Base-by-base conservation (phyloP, 1,140 invertebrate species). In the Stegodyphus mimosarum region DNA sequence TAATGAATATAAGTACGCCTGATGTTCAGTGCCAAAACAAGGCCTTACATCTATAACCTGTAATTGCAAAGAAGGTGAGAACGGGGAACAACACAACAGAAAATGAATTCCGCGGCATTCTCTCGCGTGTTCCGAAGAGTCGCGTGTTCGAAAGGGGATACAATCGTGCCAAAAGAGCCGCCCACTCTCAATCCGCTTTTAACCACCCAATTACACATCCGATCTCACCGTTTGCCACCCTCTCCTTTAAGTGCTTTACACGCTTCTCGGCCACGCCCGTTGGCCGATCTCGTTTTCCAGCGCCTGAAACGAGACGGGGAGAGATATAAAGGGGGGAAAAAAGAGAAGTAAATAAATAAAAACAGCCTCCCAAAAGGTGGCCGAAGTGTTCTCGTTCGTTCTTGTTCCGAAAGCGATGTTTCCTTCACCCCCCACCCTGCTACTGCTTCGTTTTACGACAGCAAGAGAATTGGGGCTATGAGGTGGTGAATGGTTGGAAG, bases 141-240 rank as follows among this genome's bases (percentile, higher is more conserved):
- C 50, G 74, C 74, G 74, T 77, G 74, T 17, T 10, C 50, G 10
- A 69, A 17, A 75, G 53, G 49, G 63, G 81, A 76, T 84, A 55
- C 71, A 73, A 83, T 84, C 83, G 80, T 83, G 83, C 83, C 64
- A 73, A 83, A 33, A 63, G 33, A n/a, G 10, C 83, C 83, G 83
- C 83, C 83, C 75, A 60, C 83, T 78, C 83, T 86, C 75, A 78
- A 86, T 86, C 83, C 55, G 83, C 83, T 86, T 86, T 86, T 86
- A 86, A 86, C 83, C 83, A 73, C 83, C 83, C 83, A 86, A 86
- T 86, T 86, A 86, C 83, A 75, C 74, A 78, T 86, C 83, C 74
- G 83, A 86, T 77, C 67, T 66, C 50, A 15, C 51, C 66, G 60
- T 50, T 66, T n/a, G 48, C 51, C 51, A 53, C 18, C 67, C 78